Evolutionary conservation across 1,140 invertebrate genomes (phyloP), one percentile per base, ranked within the genome.

Genomic region (Colletes latitarsis): DNA sequence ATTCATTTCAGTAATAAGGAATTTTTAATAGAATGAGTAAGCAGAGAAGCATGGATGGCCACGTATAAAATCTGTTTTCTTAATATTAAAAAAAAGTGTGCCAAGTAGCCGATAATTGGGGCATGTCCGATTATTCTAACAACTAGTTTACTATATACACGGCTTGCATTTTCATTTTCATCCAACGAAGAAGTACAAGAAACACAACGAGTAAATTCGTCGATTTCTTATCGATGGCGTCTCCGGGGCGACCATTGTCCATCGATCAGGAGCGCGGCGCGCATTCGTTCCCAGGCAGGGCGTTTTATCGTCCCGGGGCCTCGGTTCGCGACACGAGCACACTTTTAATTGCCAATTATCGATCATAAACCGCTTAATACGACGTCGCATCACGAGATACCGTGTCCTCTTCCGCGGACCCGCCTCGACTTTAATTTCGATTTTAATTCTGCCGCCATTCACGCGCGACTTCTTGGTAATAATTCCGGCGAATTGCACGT

Each of bases 341-440:
- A 79, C 77, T 79, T 79, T 79, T 79, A 79, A 79, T 79, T 79
- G 77, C 19, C 77, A 79, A 79, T 79, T 79, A 79, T 79, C 77
- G 77, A 79, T 79, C 73, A 79, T 79, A 64, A 79, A 79, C 77
- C 77, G 73, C 70, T 79, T 79, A 79, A 73, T 58, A 73, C 58
- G 49, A 72, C 15, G 76, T 62, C 76, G 58, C 21, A 15, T 53
- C 39, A 66, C 77, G 19, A 30, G 69, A 64, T 64, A 55, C 62
- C 19, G 43, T 67, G 43, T 39, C 43, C 62, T 9, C 6, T 66
- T 49, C 21, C 69, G 5, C 39, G 17, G 17, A 2, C 46, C 4
- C n/a, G n/a, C 52, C 15, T 21, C n/a, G 53, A 72, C 77, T 41
- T 62, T 81, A 30, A 53, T 81, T 76, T 21, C 63, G 21, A 62